Evolutionary conservation across 2,797 vertebrate species (phyloP), one percentile per base, ranked within the genome.

Genomic region (Platyrinchus mystaceus): DNA sequence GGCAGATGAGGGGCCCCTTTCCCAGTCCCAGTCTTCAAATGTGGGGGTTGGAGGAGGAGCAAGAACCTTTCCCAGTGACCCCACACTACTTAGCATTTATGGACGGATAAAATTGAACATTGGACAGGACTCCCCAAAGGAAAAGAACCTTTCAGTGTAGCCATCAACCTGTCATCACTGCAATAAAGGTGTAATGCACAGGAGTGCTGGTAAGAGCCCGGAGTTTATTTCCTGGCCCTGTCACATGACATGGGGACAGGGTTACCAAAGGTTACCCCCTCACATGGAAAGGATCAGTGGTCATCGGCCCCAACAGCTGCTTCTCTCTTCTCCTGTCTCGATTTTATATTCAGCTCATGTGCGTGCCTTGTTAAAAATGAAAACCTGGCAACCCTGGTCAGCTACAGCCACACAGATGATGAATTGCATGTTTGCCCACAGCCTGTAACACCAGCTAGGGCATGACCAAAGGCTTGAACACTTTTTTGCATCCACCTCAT

Each of bases 141-240:
- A 96, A 98, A 97, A 95, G 96, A 95, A 97, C 92, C 95, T 97
- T 98, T 98, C 97, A 98, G 66, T 97, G 96, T 94, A 96, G 95
- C 92, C 95, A 91, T 97, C 97, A 98, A 98, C 97, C 97, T 98
- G 97, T 98, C 97, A 98, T 97, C 97, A 94, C 94, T 79, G 91
- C 77, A 94, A 96, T 97, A 96, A 97, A 97, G 96, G 93, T 94
- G 92, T 97, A 95, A 96, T 93, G 90, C 90, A 67, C 83, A 90
- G 91, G 95, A 94, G 94, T 64, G 84, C 91, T 93, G 89, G 83
- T 94, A 94, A 90, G 92, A 96, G 93, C 93, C 76, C 52, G 27
- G 91, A 76, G 92, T 96, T 95, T 95, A 94, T 96, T 97, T 95
- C 95, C 94, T 90, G 89, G 83, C 86, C 82, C 75, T 87, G 77